phyloP scores from a whole-genome alignment of 2,888 invertebrate species.

The Nemoura dubitans region DNA sequence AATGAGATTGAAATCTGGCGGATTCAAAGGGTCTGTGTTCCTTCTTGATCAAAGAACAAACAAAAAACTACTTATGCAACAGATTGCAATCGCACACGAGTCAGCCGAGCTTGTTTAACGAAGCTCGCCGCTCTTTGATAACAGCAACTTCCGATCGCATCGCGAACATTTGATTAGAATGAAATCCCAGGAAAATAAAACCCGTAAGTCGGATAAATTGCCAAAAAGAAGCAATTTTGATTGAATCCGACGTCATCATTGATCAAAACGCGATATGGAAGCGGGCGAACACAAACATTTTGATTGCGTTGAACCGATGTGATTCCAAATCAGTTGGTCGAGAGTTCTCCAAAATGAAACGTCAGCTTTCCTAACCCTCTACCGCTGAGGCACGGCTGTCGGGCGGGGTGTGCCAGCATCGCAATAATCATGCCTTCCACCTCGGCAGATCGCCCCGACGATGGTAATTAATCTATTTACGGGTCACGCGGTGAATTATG shows the following conservation, averaged over 20 bases:
- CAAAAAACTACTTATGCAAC: neutral
- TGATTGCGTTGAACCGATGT: neutral
- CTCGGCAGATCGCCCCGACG: neutral
- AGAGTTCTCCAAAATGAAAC: neutral
- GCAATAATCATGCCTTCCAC: neutral
- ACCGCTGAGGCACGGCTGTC: neutral
- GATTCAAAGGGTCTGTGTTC: neutral
- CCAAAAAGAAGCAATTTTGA: neutral
- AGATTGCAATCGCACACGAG: constrained; percentile 1
- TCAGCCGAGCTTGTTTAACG: neutral
- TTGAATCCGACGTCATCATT: neutral
- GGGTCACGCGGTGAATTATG: constrained; percentile 13
- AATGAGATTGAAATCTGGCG: neutral
- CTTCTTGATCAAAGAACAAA: neutral
- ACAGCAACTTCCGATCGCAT: neutral
- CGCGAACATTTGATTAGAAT: neutral
- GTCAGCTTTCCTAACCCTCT: neutral
- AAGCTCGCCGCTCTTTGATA: neutral
- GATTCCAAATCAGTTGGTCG: neutral
- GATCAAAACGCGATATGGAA: constrained; percentile 7
- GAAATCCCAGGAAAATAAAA: neutral
- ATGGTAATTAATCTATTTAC: constrained; percentile 23
- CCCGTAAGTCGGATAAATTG: neutral
- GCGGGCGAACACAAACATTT: neutral
- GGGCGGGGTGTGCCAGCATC: neutral